Evolutionary conservation across 2,113 vertebrate species (phyloP).

Genomic region (Amphiprion percula): DNA sequence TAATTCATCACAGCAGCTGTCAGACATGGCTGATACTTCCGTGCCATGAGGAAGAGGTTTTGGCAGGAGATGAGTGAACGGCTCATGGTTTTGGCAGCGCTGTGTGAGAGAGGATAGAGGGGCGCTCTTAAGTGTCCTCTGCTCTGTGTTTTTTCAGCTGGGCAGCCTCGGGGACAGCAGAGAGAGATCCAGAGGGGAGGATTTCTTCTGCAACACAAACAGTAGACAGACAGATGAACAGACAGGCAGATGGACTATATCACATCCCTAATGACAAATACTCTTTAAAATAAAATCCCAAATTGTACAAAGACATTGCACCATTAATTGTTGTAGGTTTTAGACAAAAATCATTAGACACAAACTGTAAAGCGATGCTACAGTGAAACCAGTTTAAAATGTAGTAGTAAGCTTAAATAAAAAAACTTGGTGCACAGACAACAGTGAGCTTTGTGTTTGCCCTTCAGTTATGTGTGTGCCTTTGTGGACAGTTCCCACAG

Average conservation of each 20-base stretch:
- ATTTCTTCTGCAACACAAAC: slow-evolving; percentile 25
- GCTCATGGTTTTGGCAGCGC: slow-evolving; percentile 40
- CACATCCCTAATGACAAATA: neutral
- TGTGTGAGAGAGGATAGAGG: slow-evolving; percentile 40
- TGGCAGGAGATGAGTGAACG: slow-evolving; percentile 67
- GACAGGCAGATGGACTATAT: neutral
- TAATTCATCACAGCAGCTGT: slow-evolving; percentile 46
- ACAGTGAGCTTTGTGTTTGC: neutral
- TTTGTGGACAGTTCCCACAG: neutral
- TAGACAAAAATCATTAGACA: neutral
- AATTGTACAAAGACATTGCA: neutral
- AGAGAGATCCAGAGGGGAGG: slow-evolving; percentile 26
- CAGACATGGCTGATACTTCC: slow-evolving; percentile 36
- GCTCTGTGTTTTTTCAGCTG: slow-evolving; percentile 68
- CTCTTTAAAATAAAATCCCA: neutral
- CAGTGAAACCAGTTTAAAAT: neutral
- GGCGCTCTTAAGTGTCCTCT: slow-evolving; percentile 42
- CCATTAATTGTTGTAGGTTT: neutral
- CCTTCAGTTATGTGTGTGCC: too few species aligned
- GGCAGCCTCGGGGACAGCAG: slow-evolving; percentile 19
- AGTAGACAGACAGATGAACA: slow-evolving; percentile 8
- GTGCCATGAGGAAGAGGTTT: slow-evolving; percentile 46
- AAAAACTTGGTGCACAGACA: neutral
- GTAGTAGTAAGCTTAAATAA: neutral
- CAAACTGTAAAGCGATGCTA: neutral